These are phyloP conservation scores for Platichthys stellatus DNA, from an alignment of 2,113 vertebrate species.

Conservation along the genomic window DNA sequence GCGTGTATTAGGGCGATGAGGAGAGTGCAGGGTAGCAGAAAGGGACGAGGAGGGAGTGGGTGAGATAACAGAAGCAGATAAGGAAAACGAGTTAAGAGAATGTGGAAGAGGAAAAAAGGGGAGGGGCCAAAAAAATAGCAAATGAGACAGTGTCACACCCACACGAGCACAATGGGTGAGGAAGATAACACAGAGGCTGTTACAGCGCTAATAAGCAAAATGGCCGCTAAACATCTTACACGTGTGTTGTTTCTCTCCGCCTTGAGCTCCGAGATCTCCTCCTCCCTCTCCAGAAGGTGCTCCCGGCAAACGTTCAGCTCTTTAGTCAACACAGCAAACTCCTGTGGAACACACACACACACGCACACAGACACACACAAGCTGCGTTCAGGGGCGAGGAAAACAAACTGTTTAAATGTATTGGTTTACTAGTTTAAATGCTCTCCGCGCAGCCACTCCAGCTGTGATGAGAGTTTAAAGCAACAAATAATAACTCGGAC, in stretches of 20 bases:
- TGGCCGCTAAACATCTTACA: slow-evolving; percentile 75
- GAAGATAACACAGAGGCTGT: slow-evolving; percentile 60
- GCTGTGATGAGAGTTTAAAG: slow-evolving; percentile 20
- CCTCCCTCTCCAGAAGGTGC: slow-evolving; percentile 93
- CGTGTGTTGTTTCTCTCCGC: slow-evolving; percentile 95
- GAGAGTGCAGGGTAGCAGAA: slow-evolving; percentile 4
- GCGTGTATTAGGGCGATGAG: background rate
- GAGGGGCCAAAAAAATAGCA: slow-evolving; percentile 10
- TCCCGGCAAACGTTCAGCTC: slow-evolving; percentile 93
- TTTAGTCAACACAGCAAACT: slow-evolving; percentile 94
- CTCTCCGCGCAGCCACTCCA: slow-evolving; percentile 27
- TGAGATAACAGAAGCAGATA: slow-evolving; percentile 44
- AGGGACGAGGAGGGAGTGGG: slow-evolving; percentile 26
- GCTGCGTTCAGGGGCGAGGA: slow-evolving; percentile 58
- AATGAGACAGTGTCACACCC: slow-evolving; percentile 53
- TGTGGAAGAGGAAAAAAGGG: background rate
- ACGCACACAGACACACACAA: slow-evolving; percentile 49
- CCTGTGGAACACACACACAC: slow-evolving; percentile 80
- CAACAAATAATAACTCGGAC: background rate
- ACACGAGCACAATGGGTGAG: slow-evolving; percentile 64
- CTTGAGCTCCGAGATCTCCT: slow-evolving; percentile 94
- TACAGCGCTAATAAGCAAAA: slow-evolving; percentile 72
- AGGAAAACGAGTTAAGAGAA: slow-evolving; percentile 6
- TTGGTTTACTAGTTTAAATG: slow-evolving; percentile 37
- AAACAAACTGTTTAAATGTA: slow-evolving; percentile 58